A percentile compares a stretch with the other conserved stretches of the same genome.
phyloP scores from a whole-genome alignment of 1,140 invertebrate species.

The Temnothorax longispinosus region DNA sequence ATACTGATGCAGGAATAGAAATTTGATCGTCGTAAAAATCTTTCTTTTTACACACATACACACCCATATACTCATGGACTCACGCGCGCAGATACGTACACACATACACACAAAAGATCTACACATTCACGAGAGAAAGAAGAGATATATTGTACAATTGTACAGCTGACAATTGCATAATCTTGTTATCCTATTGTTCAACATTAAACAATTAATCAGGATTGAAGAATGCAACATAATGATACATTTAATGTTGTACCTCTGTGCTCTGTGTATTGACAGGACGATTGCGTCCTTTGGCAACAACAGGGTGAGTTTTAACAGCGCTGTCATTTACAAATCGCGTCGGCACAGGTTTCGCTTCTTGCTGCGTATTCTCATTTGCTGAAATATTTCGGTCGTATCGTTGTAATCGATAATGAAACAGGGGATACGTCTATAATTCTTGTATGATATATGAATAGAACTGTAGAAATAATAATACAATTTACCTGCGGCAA shows the following conservation, averaged over 20 bases:
- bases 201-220: background rate
- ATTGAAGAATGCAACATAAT: constrained; percentile 36
- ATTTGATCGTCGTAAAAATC: background rate
- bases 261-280: constrained; percentile 78
- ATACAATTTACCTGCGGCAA: constrained; percentile 70
- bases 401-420: background rate
- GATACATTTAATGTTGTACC: constrained; percentile 79
- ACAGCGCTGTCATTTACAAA: constrained; percentile 76
- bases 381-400: constrained; percentile 46
- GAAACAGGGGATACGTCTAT: background rate
- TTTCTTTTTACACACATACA: background rate
- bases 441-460: background rate
- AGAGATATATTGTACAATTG: background rate
- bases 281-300: constrained; percentile 75
- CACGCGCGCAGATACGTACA: background rate
- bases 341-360: constrained; percentile 64
- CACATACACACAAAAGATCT: background rate
- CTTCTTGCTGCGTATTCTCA: constrained; percentile 72
- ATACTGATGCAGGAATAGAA: background rate
- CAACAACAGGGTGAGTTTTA: constrained; percentile 69
- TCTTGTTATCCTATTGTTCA: background rate
- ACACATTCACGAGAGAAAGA: background rate
- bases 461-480: background rate
- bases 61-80: background rate
- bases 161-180: background rate